A percentile compares a stretch with the other conserved stretches of the same genome.
Conservation (phyloP, 2,888 invertebrate species). For the Drosophila acutilabella region DNA sequence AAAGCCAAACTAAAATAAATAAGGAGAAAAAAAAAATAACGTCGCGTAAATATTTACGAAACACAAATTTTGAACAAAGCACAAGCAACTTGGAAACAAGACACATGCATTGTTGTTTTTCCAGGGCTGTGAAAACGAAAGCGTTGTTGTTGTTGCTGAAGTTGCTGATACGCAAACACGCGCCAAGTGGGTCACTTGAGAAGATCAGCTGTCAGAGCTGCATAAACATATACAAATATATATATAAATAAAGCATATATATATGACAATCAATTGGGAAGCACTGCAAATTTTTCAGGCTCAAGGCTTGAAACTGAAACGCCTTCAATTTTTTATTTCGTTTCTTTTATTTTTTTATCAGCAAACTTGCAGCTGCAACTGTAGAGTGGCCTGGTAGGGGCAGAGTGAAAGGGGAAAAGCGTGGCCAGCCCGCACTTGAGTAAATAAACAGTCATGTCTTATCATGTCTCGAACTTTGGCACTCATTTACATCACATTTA, state of each 20-base stretch:
- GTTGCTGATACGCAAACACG: conserved; percentile 60
- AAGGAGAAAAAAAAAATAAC: conserved; percentile 26
- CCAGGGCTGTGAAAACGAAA: conserved; percentile 73
- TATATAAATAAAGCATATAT: background rate
- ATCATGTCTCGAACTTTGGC: conserved; percentile 68
- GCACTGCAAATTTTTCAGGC: conserved; percentile 63
- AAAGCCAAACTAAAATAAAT: conserved; percentile 13
- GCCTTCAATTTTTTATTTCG: conserved; percentile 8
- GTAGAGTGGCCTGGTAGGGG: background rate
- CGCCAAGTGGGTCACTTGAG: conserved; percentile 80
- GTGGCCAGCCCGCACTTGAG: conserved; percentile 45
- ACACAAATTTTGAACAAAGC: conserved; percentile 67
- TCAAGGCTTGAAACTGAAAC: conserved; percentile 60
- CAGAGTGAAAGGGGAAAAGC: background rate
- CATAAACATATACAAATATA: conserved; percentile 18
- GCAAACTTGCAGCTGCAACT: conserved; percentile 57
- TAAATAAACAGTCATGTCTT: conserved; percentile 53
- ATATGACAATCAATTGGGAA: conserved; percentile 11
- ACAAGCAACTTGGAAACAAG: conserved; percentile 55
- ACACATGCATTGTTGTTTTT: conserved; percentile 63
- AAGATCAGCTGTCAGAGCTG: conserved; percentile 73
- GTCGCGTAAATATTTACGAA: conserved; percentile 71
- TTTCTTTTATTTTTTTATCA: conserved; percentile 47
- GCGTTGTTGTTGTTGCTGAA: conserved; percentile 60
- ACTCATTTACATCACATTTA: conserved; percentile 63